phyloP scores from a whole-genome alignment of 1,140 invertebrate species.

The Hermatobates lingyangjiaoensis region DNA sequence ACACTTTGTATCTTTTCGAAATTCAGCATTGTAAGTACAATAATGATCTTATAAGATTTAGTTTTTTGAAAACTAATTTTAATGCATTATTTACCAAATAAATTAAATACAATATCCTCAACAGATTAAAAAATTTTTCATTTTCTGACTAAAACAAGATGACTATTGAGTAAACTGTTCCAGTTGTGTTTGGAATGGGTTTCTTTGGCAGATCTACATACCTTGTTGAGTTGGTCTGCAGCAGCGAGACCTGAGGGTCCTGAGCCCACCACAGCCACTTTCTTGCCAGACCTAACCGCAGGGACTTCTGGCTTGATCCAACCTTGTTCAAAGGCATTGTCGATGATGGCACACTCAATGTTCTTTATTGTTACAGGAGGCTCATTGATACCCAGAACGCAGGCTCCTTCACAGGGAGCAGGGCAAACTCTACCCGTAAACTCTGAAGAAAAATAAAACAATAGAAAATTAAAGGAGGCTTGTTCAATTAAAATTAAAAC shows the following conservation, averaged over 20 bases:
- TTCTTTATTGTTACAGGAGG: slow-evolving; percentile 97
- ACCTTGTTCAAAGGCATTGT: slow-evolving; percentile 91
- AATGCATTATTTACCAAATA: too few species aligned
- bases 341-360: slow-evolving; percentile 97
- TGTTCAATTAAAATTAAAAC: neutral
- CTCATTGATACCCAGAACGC: slow-evolving; percentile 88
- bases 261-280: slow-evolving; percentile 83
- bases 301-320: slow-evolving; percentile 80
- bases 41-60: too few species aligned
- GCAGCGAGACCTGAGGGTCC: slow-evolving; percentile 89
- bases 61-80: too few species aligned
- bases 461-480: too few species aligned
- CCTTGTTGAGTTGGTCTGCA: slow-evolving; percentile 94
- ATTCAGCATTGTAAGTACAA: too few species aligned
- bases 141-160: too few species aligned
- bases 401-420: slow-evolving; percentile 95
- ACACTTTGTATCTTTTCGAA: too few species aligned
- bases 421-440: slow-evolving; percentile 97
- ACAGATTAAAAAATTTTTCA: too few species aligned
- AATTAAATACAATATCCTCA: too few species aligned
- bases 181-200: too few species aligned
- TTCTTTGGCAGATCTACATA: slow-evolving; percentile 26
- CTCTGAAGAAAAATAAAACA: slow-evolving; percentile 34
- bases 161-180: too few species aligned
- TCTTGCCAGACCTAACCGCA: slow-evolving; percentile 52